phyloP scores from a whole-genome alignment of 2,113 vertebrate species.

The Melanostigma gelatinosum region DNA sequence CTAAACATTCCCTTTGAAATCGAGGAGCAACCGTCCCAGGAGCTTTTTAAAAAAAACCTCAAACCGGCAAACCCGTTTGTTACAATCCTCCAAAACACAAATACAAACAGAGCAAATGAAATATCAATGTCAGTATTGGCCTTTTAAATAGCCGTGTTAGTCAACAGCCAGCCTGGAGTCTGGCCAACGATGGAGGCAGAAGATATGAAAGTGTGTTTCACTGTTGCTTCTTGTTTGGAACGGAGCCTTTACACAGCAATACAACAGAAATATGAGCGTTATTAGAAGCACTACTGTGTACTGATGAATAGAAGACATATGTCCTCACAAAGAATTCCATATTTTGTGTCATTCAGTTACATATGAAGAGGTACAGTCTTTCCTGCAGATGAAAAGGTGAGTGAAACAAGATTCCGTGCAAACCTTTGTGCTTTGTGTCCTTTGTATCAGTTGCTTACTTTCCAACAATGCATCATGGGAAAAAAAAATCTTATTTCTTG shows the following conservation, averaged over 20 bases:
- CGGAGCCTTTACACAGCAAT: background rate
- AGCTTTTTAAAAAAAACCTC: background rate
- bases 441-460: background rate
- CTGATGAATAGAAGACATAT: background rate
- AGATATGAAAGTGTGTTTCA: background rate
- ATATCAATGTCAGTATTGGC: background rate
- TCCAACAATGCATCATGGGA: constrained; percentile 39
- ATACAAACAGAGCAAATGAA: constrained; percentile 52
- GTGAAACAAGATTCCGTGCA: background rate
- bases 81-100: constrained; percentile 50
- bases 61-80: constrained; percentile 39
- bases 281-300: background rate
- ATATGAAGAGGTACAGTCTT: background rate
- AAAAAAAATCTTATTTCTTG: background rate
- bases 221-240: background rate
- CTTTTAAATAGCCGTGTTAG: background rate
- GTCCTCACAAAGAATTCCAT: no score
- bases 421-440: background rate
- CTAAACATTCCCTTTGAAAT: constrained; percentile 84
- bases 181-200: background rate
- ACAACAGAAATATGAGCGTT: background rate
- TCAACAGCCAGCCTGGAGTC: background rate
- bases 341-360: background rate
- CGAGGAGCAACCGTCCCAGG: constrained; percentile 68
- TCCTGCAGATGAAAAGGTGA: background rate